Conservation (phyloP, 2,113 vertebrate genomes). For the Mormyrus iriodes region DNA sequence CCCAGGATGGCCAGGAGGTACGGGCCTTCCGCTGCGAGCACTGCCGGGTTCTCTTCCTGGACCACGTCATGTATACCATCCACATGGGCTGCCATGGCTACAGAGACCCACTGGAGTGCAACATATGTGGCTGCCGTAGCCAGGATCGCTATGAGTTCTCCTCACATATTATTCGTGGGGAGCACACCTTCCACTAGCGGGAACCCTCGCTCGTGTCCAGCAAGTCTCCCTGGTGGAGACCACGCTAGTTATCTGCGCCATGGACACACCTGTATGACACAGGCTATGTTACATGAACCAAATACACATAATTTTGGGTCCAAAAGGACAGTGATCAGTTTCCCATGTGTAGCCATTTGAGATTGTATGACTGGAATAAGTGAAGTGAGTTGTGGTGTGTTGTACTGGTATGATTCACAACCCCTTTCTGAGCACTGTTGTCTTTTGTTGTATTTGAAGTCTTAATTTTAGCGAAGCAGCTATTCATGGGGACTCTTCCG, state of each 20-base stretch:
- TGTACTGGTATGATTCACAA: background rate
- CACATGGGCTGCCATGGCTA: conserved; percentile 99
- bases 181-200: conserved; percentile 92
- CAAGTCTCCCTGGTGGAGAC: background rate
- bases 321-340: background rate
- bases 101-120: conserved; percentile 97
- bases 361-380: background rate
- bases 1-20: conserved; percentile 85
- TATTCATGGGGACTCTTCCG: background rate
- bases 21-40: conserved; percentile 94
- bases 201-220: background rate
- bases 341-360: background rate
- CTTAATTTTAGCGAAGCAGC: conserved; percentile 5
- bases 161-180: conserved; percentile 95
- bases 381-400: background rate
- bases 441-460: background rate
- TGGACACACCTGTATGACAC: background rate
- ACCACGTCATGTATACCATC: conserved; percentile 99
- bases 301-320: background rate
- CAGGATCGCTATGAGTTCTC: conserved; percentile 99
- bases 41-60: conserved; percentile 93
- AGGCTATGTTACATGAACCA: background rate
- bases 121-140: conserved; percentile 97
- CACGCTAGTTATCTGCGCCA: background rate
- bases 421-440: background rate